A percentile compares a stretch with the other conserved stretches of the same genome.
Conservation (phyloP, 2,888 invertebrate genomes). For the Xestia rhomboidea region DNA sequence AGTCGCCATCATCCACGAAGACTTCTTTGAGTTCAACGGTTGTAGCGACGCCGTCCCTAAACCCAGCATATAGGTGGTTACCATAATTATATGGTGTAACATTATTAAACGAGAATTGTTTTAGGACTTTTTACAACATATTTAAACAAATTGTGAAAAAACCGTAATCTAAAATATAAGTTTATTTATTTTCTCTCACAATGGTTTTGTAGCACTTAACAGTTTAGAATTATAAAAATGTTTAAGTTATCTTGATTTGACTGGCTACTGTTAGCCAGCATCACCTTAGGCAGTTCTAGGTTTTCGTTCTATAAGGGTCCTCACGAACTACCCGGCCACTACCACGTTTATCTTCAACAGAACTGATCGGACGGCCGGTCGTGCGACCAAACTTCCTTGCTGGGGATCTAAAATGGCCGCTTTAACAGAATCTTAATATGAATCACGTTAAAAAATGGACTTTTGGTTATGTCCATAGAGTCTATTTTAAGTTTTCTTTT, state of each 20-base stretch:
- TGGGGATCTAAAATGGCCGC: no score
- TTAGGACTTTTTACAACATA: not conserved
- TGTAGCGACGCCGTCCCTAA: constrained; percentile 65
- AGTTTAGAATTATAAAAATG: no score
- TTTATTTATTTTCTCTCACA: no score
- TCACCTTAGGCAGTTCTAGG: not conserved
- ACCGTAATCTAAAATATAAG: not conserved
- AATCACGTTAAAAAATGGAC: no score
- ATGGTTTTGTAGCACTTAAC: no score
- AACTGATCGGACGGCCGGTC: not conserved
- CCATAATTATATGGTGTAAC: constrained; percentile 13
- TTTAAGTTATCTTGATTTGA: not conserved
- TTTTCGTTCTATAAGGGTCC: not conserved
- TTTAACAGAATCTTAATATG: no score
- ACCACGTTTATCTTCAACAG: not conserved
- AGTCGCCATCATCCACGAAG: constrained; percentile 75
- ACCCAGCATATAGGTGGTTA: constrained; percentile 10
- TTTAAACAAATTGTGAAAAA: not conserved
- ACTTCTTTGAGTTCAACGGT: constrained; percentile 59
- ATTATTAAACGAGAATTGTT: constrained; percentile 19
- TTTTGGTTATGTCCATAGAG: no score
- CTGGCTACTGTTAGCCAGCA: not conserved
- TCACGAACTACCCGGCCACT: not conserved
- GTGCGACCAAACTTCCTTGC: not conserved
- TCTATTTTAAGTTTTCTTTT: no score